A percentile compares a stretch with the other conserved stretches of the same genome.
Conservation (phyloP, 2,888 invertebrate genomes). For the Liodrosophila aerea region DNA sequence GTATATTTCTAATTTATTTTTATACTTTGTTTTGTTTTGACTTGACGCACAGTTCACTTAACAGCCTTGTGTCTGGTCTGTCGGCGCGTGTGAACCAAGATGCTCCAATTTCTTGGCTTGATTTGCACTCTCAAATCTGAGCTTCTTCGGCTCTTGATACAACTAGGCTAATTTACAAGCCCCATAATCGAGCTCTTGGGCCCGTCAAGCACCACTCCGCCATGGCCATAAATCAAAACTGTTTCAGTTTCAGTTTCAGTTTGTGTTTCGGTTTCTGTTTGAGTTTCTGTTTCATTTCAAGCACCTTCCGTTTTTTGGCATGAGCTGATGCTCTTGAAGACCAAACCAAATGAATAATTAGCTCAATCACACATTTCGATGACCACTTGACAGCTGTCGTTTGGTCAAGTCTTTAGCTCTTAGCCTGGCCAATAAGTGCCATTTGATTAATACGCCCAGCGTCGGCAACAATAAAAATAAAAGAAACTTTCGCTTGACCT, state of each 20-base stretch:
- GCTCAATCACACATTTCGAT: slow-evolving; percentile 32
- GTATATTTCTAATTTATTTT: slow-evolving; percentile 59
- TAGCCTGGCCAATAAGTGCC: slow-evolving; percentile 17
- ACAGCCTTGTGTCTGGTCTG: slow-evolving; percentile 55
- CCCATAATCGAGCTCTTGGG: slow-evolving; percentile 20
- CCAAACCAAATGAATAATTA: slow-evolving; percentile 46
- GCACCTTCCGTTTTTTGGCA: slow-evolving; percentile 53
- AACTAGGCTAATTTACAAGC: slow-evolving; percentile 66
- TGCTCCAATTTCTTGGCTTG: slow-evolving; percentile 62
- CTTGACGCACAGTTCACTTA: slow-evolving; percentile 27
- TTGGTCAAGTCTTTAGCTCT: slow-evolving; percentile 5
- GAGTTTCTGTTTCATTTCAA: not conserved
- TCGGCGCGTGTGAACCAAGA: slow-evolving; percentile 60
- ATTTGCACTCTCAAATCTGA: slow-evolving; percentile 48
- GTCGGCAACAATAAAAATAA: too few species aligned
- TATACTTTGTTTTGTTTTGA: slow-evolving; percentile 54
- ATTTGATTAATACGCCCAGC: slow-evolving; percentile 28
- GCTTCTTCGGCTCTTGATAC: slow-evolving; percentile 16
- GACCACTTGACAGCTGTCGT: slow-evolving; percentile 31
- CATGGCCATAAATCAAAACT: slow-evolving; percentile 45
- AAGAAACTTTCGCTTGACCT: slow-evolving; percentile 39
- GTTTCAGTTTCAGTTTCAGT: slow-evolving; percentile 28
- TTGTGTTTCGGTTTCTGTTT: slow-evolving; percentile 15
- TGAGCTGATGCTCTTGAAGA: slow-evolving; percentile 36
- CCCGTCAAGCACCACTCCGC: slow-evolving; percentile 9